Conservation (phyloP, 2,888 invertebrate genomes). For the Orthosia cruda region DNA sequence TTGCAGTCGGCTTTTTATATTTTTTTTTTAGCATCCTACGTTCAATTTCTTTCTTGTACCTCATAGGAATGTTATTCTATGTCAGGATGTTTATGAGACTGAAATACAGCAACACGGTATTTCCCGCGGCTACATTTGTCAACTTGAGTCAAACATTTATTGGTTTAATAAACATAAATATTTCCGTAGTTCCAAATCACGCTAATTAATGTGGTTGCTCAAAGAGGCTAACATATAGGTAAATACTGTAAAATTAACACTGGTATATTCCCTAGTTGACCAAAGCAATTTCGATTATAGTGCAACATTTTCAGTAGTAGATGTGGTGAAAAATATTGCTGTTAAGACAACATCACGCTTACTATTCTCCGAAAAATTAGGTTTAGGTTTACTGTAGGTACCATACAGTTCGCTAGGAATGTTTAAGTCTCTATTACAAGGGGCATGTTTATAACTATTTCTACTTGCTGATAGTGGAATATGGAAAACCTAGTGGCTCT, state of each 20-base stretch:
- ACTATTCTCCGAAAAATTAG: too few relatives aligned
- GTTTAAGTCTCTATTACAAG: too few relatives aligned
- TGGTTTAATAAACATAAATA: slow-evolving; percentile 2
- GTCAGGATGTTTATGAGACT: neutral
- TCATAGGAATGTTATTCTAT: neutral
- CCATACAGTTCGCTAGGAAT: too few relatives aligned
- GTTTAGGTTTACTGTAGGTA: too few relatives aligned
- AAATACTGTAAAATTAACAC: neutral
- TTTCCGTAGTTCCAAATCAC: neutral
- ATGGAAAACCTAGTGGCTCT: too few relatives aligned
- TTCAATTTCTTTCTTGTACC: neutral
- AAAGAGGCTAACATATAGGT: neutral
- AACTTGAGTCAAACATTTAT: slow-evolving; percentile 17
- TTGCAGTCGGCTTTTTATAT: too few relatives aligned
- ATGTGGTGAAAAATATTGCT: too few relatives aligned
- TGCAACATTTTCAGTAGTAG: neutral
- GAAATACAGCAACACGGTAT: neutral
- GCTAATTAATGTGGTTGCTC: slow-evolving; percentile 11
- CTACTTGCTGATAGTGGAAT: too few relatives aligned
- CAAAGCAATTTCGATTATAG: neutral
- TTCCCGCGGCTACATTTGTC: slow-evolving; percentile 7
- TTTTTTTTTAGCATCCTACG: too few relatives aligned
- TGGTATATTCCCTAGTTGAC: neutral
- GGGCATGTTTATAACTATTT: too few relatives aligned
- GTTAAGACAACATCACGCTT: too few relatives aligned